Conservation (phyloP, 2,888 invertebrate species). For the Drosophila peninsularis region DNA sequence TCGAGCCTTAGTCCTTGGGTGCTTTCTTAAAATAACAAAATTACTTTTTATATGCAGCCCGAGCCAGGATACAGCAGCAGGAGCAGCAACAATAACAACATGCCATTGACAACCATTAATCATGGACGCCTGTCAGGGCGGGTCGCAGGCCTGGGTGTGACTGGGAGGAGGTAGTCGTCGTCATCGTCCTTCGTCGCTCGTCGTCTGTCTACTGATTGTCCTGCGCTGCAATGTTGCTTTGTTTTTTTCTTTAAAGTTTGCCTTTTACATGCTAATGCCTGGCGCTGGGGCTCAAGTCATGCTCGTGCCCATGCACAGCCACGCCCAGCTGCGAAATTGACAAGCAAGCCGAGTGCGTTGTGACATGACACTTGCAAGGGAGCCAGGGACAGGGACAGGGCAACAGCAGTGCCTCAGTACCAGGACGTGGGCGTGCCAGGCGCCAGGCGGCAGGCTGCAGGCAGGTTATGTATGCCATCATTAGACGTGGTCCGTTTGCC, state of each 20-base stretch:
- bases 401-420: slow-evolving; percentile 19
- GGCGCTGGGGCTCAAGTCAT: slow-evolving; percentile 65
- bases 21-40: slow-evolving; percentile 81
- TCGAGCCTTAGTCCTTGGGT: slow-evolving; percentile 46
- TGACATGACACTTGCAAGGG: slow-evolving; percentile 79
- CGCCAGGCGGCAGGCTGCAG: slow-evolving; percentile 24
- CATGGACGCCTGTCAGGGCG: slow-evolving; percentile 85
- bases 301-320: slow-evolving; percentile 59
- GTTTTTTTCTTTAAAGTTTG: slow-evolving; percentile 61
- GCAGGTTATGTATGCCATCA: slow-evolving; percentile 76
- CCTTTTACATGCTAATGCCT: slow-evolving; percentile 72
- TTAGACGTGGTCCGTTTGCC: slow-evolving; percentile 77
- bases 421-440: slow-evolving; percentile 35
- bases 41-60: slow-evolving; percentile 77
- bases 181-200: slow-evolving; percentile 25
- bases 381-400: slow-evolving; percentile 30
- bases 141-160: slow-evolving; percentile 51
- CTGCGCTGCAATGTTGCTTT: slow-evolving; percentile 66
- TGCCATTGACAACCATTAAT: slow-evolving; percentile 85
- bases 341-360: slow-evolving; percentile 74
- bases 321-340: slow-evolving; percentile 80
- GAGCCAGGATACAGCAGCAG: slow-evolving; percentile 35
- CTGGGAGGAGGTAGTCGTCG: slow-evolving; percentile 14
- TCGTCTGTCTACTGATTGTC: slow-evolving; percentile 64
- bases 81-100: slow-evolving; percentile 53